A percentile compares a stretch with the other conserved stretches of the same genome.
Conservation (phyloP, 2,797 vertebrate species). For the Galagoides demidoff region DNA sequence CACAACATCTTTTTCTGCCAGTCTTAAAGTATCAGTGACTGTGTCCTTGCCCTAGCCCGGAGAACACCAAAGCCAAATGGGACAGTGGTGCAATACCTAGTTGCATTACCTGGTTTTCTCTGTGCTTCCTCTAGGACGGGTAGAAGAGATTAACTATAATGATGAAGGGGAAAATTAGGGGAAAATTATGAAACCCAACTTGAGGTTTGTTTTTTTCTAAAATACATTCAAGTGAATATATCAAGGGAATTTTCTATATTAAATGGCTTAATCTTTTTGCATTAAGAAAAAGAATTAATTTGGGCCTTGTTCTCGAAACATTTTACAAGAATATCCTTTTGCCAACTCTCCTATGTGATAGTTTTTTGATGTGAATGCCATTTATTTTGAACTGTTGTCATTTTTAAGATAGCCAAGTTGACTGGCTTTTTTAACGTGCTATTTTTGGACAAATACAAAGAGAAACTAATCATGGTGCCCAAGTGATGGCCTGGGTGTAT, state of each 20-base stretch:
- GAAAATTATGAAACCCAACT: background rate
- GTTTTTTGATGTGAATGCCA: conserved; percentile 38
- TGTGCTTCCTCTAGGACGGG: background rate
- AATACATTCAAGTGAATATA: background rate
- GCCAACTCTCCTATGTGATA: conserved; percentile 44
- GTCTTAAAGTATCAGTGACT: background rate
- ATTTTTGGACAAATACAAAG: conserved; percentile 70
- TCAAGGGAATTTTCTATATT: conserved; percentile 14
- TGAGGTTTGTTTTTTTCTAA: background rate
- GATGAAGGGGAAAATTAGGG: background rate
- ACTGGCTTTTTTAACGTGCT: conserved; percentile 66
- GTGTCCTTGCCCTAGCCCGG: background rate
- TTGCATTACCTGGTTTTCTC: background rate
- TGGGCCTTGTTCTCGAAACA: conserved; percentile 27
- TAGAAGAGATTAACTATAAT: conserved; percentile 19
- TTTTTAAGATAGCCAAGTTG: conserved; percentile 62
- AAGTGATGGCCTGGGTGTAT: conserved; percentile 29
- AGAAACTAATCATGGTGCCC: conserved; percentile 67
- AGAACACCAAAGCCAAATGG: background rate
- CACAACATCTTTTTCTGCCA: background rate
- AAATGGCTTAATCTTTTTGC: background rate
- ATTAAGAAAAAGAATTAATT: conserved; percentile 42
- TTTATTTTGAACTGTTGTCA: conserved; percentile 60
- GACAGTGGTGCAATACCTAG: background rate
- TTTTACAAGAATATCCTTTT: conserved; percentile 56